Evolutionary conservation across 2,113 vertebrate genomes (phyloP), one percentile per base, ranked within the genome.

Genomic region (Centropristis striata): DNA sequence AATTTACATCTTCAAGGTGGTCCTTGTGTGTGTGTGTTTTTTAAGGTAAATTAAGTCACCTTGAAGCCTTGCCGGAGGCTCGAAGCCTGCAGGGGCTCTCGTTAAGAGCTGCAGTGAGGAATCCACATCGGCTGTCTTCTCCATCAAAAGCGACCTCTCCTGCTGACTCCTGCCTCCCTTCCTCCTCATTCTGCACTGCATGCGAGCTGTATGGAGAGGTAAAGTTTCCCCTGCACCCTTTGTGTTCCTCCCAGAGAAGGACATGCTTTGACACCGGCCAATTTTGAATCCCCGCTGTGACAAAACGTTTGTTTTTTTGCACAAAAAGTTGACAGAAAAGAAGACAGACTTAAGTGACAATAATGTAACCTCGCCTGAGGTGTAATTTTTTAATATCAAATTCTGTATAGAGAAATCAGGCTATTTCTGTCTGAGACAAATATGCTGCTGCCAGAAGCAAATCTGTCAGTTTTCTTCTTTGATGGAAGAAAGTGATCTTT

Each of bases 41-140:
- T 84, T 39, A 55, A 71, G 84, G 54, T 81, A 68, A 72, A 85
- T 67, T 39, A 64, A 73, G 73, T 86, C 74, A 75, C 85, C 88
- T 89, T 84, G 79, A 69, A 84, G 86, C 61, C 0, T 51, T 42
- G 90, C 86, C 76, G 14, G 68, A 68, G 78, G 85, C 75, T 21
- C 3, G 41, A 46, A 50, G 74, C 75, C 88, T 80, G 79, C 75
- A 16, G 80, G 82, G 59, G 81, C 64, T 69, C 89, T 87, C 74
- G 68, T 89, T 86, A 87, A 81, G 49, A 79, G 63, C 64, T 58
- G 23, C 53, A 37, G 59, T 54, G 61, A 85, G 65, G 55, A 60
- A 84, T 75, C 71, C 51, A 39, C 86, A 85, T 85, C 86, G 86
- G 67, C 60, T 14, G 55, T 61, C 84, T 76, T 67, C 49, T 66